phyloP scores from a whole-genome alignment of 92 coral and sea anemone genomes.

The Zoanthus gigantus region DNA sequence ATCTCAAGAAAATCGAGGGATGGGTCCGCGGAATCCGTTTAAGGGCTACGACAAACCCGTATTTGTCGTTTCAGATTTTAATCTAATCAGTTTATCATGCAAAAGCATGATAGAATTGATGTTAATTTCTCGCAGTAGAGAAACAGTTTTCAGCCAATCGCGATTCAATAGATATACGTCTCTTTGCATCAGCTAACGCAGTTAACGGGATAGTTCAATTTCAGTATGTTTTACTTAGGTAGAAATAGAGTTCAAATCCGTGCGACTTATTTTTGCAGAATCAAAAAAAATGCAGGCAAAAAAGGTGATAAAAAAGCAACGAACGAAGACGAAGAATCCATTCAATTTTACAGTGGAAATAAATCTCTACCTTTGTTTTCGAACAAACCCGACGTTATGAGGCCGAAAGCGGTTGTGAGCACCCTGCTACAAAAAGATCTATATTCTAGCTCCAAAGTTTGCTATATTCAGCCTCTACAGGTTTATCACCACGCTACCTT shows the following conservation, averaged over 20 bases:
- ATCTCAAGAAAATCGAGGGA: neutral
- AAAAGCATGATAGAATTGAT: too few relatives aligned
- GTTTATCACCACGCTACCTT: constrained; percentile 60
- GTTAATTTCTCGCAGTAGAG: constrained; percentile 1
- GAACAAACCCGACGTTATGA: constrained; percentile 52
- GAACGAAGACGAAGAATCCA: constrained; percentile 45
- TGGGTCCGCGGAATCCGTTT: constrained; percentile 20
- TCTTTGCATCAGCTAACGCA: constrained; percentile 19
- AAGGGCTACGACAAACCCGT: constrained; percentile 32
- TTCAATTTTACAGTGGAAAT: constrained; percentile 48
- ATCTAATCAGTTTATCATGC: too few relatives aligned
- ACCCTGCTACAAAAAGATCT: constrained; percentile 47
- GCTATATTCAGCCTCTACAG: constrained; percentile 58
- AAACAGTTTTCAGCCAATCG: constrained; percentile 11
- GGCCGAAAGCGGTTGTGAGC: constrained; percentile 41
- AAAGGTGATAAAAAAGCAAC: constrained; percentile 47
- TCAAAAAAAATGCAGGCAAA: constrained; percentile 44
- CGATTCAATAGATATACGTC: neutral
- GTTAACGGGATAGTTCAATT: neutral
- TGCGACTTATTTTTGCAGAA: constrained; percentile 46
- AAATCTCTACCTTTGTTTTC: constrained; percentile 53
- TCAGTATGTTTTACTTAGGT: neutral
- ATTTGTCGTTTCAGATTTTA: constrained; percentile 37
- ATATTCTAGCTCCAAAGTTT: constrained; percentile 51
- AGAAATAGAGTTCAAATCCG: constrained; percentile 14